These are phyloP conservation scores for Baccha elongata DNA, from an alignment of 2,888 invertebrate species.

Conservation along the genomic window DNA sequence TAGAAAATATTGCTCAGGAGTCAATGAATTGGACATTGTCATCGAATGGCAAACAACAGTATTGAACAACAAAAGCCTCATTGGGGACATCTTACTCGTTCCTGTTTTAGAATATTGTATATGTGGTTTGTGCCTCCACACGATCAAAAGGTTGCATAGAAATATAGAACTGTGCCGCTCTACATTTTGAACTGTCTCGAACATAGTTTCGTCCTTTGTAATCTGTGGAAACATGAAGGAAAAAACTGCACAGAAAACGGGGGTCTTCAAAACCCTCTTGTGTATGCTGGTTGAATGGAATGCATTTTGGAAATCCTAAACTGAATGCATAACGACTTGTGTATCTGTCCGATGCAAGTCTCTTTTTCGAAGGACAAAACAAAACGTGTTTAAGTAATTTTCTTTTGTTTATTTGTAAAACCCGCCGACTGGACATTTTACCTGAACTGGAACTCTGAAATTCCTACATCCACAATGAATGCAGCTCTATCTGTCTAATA, in stretches of 20 bases:
- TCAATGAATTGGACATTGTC: constrained; percentile 74
- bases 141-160: constrained; percentile 24
- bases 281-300: constrained; percentile 50
- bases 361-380: constrained; percentile 46
- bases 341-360: constrained; percentile 73
- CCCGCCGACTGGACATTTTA: constrained; percentile 70
- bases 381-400: constrained; percentile 64
- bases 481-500: constrained; percentile 5
- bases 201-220: constrained; percentile 74
- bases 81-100: constrained; percentile 42
- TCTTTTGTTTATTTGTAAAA: constrained; percentile 62
- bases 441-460: constrained; percentile 65
- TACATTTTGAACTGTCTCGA: constrained; percentile 73
- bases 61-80: constrained; percentile 27
- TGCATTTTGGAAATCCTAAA: constrained; percentile 52
- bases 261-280: constrained; percentile 1
- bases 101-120: constrained; percentile 48
- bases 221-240: constrained; percentile 62
- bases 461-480: constrained; percentile 58
- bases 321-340: constrained; percentile 70
- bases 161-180: constrained; percentile 7
- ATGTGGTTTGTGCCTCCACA: constrained; percentile 13
- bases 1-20: constrained; percentile 69
- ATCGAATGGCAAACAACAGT: constrained; percentile 55
- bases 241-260: constrained; percentile 20